Evolutionary conservation across 2,113 vertebrate genomes (phyloP), one percentile per base, ranked within the genome.

Genomic region (Podarcis raffonei): DNA sequence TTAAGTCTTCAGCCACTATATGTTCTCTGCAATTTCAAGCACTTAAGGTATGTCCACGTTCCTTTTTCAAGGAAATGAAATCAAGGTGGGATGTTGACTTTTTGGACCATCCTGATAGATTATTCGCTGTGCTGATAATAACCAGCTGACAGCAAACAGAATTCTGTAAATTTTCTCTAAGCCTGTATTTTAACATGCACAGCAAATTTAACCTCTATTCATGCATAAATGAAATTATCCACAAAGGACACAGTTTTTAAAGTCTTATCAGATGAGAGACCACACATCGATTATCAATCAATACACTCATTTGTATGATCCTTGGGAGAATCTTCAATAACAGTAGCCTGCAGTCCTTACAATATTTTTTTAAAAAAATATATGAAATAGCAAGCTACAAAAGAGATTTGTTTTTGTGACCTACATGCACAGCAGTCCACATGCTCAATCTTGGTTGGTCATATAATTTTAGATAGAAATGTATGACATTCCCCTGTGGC

Each of bases 281-380:
- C 23, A 20, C 82, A 6, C 18, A 72, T 83, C n/a, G 86, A 83
- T 89, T 94, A 85, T 87, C 71, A 78, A 83, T 88, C 90, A 89
- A 8, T 68, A 77, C 82, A 87, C 7, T 81, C 35, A 66, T 66
- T 84, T 77, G 84, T 83, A 25, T 0, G 0, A 20, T 87, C 83
- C 83, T 87, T 91, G 32, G 39, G 84, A 93, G 79, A 87, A 79
- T 65, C 59, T 12, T 77, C 86, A 85, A 80, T 94, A 90, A 32
- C n/a, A 72, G 82, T 0, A 89, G 69, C 22, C 85, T 89, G 72
- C 32, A 94, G 83, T 22, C 87, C 84, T 81, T 91, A 75, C 13
- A 68, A 84, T 91, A 1, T 42, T 8, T 48, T 48, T 79, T 87
- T 81, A 83, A 84, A 30, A 42, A 48, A 77, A 53, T 1, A 76